phyloP scores from a whole-genome alignment of 2,888 invertebrate species.

The Bhutanitis thaidina region DNA sequence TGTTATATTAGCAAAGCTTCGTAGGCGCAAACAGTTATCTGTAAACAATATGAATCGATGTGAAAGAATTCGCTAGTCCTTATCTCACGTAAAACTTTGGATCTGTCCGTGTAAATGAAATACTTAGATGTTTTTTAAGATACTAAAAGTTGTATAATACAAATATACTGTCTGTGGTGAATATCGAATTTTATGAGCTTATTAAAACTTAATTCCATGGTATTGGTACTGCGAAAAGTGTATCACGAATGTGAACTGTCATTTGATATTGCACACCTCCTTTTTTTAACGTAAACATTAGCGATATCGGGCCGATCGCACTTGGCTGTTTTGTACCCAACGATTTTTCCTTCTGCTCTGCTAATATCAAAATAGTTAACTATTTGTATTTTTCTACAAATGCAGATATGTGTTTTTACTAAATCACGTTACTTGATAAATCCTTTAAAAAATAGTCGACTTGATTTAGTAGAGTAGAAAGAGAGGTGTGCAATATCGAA shows the following conservation, averaged over 20 bases:
- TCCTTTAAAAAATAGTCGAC: background rate
- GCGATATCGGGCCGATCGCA: background rate
- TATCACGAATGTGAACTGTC: conserved; percentile 41
- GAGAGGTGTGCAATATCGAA: conserved; percentile 55
- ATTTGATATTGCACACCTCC: conserved; percentile 58
- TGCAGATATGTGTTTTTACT: conserved; percentile 13
- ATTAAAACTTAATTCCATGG: conserved; percentile 72
- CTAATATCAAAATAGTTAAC: background rate
- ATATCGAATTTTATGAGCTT: conserved; percentile 79
- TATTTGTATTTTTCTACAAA: conserved; percentile 19
- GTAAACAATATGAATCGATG: conserved; percentile 36
- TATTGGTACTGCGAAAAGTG: conserved; percentile 47
- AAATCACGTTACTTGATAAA: background rate
- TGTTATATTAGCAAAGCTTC: conserved; percentile 61
- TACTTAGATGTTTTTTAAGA: conserved; percentile 60
- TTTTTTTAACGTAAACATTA: background rate
- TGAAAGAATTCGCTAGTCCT: conserved; percentile 60
- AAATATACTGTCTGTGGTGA: conserved; percentile 74
- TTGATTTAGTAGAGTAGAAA: conserved; percentile 23
- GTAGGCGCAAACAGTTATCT: conserved; percentile 52
- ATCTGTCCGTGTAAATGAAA: conserved; percentile 64
- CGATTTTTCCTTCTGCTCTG: conserved; percentile 2
- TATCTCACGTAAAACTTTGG: conserved; percentile 63
- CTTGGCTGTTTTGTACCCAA: conserved; percentile 4
- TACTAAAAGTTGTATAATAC: conserved; percentile 44